Conservation (phyloP, 2,113 vertebrate genomes). For the Psilopsiagon aurifrons region DNA sequence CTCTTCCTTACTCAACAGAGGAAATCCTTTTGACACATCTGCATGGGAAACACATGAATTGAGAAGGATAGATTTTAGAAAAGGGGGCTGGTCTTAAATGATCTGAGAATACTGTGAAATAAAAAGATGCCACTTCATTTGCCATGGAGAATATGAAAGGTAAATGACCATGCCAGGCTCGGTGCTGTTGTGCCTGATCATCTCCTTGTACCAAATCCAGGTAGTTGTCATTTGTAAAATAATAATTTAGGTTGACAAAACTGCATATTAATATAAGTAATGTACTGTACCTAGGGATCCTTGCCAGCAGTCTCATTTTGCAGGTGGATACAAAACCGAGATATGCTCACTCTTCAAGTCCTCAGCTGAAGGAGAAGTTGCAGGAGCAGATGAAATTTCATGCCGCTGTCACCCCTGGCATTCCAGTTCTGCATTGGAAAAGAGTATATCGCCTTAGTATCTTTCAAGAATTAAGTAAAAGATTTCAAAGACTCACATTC, state of each 20-base stretch:
- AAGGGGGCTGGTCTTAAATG: neutral
- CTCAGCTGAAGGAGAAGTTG: neutral
- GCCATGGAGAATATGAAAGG: neutral
- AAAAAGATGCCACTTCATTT: neutral
- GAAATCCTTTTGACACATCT: neutral
- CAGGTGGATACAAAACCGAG: neutral
- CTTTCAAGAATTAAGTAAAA: neutral
- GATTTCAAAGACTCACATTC: neutral
- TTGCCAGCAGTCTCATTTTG: neutral
- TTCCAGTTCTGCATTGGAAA: neutral
- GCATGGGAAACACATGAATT: neutral
- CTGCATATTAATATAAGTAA: neutral
- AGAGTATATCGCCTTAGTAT: neutral
- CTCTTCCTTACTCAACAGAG: neutral
- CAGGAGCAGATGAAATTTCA: neutral
- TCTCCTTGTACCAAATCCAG: neutral
- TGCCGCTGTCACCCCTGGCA: accelerated
- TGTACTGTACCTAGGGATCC: neutral
- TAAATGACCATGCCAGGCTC: neutral
- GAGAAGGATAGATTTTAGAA: neutral
- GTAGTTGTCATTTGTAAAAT: conserved; percentile 20
- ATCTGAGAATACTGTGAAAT: neutral
- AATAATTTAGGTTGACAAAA: conserved; percentile 29
- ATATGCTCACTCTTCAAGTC: neutral
- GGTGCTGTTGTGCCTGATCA: neutral